phyloP scores from a whole-genome alignment of 2,113 vertebrate species.

The human region GRCh38 chr7:70322501-70323000 shows the following conservation, averaged over 20 bases:
- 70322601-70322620: neutral
- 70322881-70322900: neutral
- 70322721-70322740: neutral
- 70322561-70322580: neutral
- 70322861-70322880: neutral
- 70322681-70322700: neutral
- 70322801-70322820: neutral
- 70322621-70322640: neutral
- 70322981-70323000: neutral
- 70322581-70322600: neutral
- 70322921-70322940: neutral
- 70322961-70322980: neutral
- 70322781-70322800: neutral
- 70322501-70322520: neutral
- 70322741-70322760: neutral
- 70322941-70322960: neutral
- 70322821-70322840: neutral
- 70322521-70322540: neutral
- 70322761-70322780: neutral
- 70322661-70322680: neutral
- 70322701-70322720: neutral
- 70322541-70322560: neutral
- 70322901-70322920: neutral
- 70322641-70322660: neutral
- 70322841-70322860: neutral